These are phyloP conservation scores for Melinaea menophilus DNA, from an alignment of 2,888 invertebrate genomes.

Conservation along the genomic window DNA sequence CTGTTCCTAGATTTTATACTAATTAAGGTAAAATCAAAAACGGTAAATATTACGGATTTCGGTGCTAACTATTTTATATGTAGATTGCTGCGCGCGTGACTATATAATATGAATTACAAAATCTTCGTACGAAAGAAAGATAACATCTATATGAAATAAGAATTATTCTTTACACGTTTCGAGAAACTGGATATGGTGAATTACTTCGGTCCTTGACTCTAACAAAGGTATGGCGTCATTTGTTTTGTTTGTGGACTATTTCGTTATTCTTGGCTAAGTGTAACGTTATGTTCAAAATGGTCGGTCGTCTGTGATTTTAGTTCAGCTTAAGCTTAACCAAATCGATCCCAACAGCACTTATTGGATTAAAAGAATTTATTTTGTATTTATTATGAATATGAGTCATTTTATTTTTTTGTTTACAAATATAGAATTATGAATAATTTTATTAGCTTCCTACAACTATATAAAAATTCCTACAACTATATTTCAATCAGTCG, in stretches of 20 bases:
- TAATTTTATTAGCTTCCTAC: no score
- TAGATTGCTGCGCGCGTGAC: conserved; percentile 36
- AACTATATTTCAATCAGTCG: no score
- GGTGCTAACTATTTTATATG: conserved; percentile 27
- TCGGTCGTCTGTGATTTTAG: no score
- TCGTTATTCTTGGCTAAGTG: not conserved
- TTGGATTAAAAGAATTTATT: not conserved
- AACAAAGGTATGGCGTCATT: conserved; percentile 35
- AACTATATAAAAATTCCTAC: no score
- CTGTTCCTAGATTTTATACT: not conserved
- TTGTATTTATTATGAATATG: no score
- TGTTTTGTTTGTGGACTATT: conserved; percentile 11
- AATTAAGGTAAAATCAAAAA: conserved; percentile 13
- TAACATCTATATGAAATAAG: conserved; percentile 44
- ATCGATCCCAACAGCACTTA: no score
- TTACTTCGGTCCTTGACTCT: conserved; percentile 60
- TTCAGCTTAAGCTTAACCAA: not conserved
- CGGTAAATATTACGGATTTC: conserved; percentile 28
- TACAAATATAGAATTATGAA: no score
- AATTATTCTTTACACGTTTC: conserved; percentile 54
- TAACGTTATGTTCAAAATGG: no score
- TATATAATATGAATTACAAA: conserved; percentile 42
- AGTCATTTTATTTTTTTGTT: no score
- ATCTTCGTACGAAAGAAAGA: conserved; percentile 39
- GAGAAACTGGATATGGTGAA: conserved; percentile 52